phyloP scores from a whole-genome alignment of 2,888 invertebrate species.

The Drosophila yooni region DNA sequence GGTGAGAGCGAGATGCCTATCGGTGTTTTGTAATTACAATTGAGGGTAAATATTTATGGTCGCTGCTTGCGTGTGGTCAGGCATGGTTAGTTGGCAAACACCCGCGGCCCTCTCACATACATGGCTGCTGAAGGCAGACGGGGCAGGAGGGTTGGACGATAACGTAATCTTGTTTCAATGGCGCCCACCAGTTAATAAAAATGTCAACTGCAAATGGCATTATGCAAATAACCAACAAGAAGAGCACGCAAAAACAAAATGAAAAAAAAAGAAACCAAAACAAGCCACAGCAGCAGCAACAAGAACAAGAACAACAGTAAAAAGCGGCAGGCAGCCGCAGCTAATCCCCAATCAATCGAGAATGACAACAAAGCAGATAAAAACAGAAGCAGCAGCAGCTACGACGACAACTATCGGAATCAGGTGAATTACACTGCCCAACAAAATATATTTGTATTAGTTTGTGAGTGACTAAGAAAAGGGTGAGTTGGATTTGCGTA shows the following conservation, averaged over 20 bases:
- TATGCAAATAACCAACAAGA: conserved; percentile 67
- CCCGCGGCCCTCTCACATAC: not conserved
- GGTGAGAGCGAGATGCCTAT: conserved; percentile 75
- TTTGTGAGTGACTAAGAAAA: not conserved
- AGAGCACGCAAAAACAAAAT: conserved; percentile 28
- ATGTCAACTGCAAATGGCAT: conserved; percentile 67
- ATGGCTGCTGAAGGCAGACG: not conserved
- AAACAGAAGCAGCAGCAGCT: conserved; percentile 42
- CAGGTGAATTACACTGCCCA: conserved; percentile 72
- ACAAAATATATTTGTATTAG: conserved; percentile 3
- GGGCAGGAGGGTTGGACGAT: conserved; percentile 18
- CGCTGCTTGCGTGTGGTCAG: conserved; percentile 73
- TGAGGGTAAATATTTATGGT: conserved; percentile 76
- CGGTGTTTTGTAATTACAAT: conserved; percentile 81
- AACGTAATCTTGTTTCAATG: conserved; percentile 43
- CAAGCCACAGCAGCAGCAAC: conserved; percentile 6
- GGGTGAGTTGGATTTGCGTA: not conserved
- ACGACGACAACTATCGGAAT: conserved; percentile 51
- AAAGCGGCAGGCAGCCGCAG: conserved; percentile 30
- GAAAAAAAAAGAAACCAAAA: conserved; percentile 16
- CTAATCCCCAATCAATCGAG: conserved; percentile 73
- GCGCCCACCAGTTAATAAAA: conserved; percentile 70
- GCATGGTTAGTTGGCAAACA: conserved; percentile 58
- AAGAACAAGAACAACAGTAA: conserved; percentile 17
- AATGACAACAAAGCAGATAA: conserved; percentile 54